phyloP scores from a whole-genome alignment of 2,797 vertebrate genomes.

The Eidolon dupreanum region DNA sequence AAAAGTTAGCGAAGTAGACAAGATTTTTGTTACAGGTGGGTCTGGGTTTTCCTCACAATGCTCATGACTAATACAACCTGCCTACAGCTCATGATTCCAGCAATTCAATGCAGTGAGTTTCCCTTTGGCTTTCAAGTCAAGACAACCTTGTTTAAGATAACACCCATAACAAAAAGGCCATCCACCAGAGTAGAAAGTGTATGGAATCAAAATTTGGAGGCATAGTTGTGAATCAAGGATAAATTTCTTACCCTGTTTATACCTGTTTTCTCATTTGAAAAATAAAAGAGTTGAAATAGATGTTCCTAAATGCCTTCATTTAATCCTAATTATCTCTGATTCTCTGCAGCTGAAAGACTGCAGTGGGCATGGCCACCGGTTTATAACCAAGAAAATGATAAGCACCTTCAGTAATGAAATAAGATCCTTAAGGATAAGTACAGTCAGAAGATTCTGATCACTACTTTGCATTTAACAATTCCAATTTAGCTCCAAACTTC shows the following conservation, averaged over 20 bases:
- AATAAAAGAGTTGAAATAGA: neutral
- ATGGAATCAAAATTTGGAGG: neutral
- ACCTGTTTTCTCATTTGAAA: neutral
- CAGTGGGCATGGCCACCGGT: neutral
- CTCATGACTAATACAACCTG: accelerated
- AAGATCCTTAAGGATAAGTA: neutral
- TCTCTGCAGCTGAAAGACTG: neutral
- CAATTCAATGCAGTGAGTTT: neutral
- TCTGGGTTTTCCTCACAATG: neutral
- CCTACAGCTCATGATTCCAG: neutral
- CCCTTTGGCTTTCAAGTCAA: neutral
- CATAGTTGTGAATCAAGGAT: neutral
- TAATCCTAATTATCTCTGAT: neutral
- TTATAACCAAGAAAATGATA: neutral
- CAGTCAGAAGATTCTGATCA: neutral
- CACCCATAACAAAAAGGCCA: neutral
- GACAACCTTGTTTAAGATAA: neutral
- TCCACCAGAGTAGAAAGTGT: no score
- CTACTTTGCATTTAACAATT: neutral
- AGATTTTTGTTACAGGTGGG: neutral
- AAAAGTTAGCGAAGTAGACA: neutral
- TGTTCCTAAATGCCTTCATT: neutral
- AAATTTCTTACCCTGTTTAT: neutral
- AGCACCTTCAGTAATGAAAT: neutral
- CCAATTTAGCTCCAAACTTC: neutral